phyloP scores from a whole-genome alignment of 2,888 invertebrate genomes.

The Bimastos eiseni region DNA sequence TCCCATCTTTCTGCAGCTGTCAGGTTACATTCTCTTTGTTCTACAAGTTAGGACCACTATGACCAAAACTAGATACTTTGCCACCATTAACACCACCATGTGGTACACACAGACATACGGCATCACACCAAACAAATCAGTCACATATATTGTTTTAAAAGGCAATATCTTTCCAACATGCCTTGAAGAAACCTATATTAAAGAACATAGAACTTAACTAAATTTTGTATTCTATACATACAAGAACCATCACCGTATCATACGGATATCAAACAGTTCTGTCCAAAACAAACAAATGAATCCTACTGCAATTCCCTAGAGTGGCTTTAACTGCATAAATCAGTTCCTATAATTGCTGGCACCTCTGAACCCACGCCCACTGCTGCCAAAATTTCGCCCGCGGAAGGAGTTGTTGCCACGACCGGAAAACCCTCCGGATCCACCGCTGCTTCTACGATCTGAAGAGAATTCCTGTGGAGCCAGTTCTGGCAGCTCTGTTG shows the following conservation, averaged over 20 bases:
- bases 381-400: not conserved
- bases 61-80: too few species aligned
- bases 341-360: not conserved
- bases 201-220: not conserved
- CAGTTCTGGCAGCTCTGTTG: slow-evolving; percentile 54
- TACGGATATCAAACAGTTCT: not conserved
- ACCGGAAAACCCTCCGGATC: not conserved
- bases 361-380: not conserved
- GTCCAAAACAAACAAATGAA: not conserved
- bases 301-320: not conserved
- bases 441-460: not conserved
- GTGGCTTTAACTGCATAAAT: too few species aligned
- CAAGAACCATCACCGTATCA: not conserved
- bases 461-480: slow-evolving; percentile 32
- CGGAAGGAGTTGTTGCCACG: slow-evolving; percentile 17
- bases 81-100: not conserved
- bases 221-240: not conserved
- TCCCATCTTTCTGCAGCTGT: too few species aligned
- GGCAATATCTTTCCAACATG: not conserved
- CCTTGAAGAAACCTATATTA: not conserved
- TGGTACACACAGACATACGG: not conserved
- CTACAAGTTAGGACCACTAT: too few species aligned
- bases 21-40: too few species aligned
- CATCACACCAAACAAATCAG: not conserved
- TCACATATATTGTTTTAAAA: not conserved